Evolutionary conservation across 2,797 vertebrate species (phyloP), one percentile per base, ranked within the genome.

Genomic region (Lithobates pipiens): DNA sequence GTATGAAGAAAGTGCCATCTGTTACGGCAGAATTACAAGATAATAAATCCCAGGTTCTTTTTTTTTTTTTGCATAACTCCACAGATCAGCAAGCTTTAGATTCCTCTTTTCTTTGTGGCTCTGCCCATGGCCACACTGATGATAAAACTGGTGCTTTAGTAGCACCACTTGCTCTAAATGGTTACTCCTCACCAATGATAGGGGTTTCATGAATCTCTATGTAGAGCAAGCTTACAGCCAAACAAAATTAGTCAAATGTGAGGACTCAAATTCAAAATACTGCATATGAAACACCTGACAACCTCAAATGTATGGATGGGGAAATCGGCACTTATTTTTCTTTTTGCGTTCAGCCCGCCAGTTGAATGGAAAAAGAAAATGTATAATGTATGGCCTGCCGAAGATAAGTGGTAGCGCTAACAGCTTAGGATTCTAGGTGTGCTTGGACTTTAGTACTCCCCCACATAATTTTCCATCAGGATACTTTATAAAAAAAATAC

Each of bases 1-100:
- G 29, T 73, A 57, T 27, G 63, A 78, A 36, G 50, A 72, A 72
- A 39, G n/a, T 81, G n/a, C 65, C 68, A 73, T 81, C 32, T 81
- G 79, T 81, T 81, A 71, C 76, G 27, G 44, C 79, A 36, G 21
- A 61, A 61, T 25, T 81, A 68, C 79, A 72, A 81, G 50, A 61
- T 61, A 36, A 72, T 72, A 61, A 72, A 72, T 54, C 46, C 7
- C 50, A 27, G 21, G 61, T 61, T n/a, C 39, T 61, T 72, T n/a
- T 61, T 61, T 72, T 81, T 72, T n/a, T 61, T 39, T 72, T 25
- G 18, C 11, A 71, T 71, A 50, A 42, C 39, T 36, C n/a, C 29
- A 25, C 23, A 72, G 71, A 44, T 25, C n/a, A 25, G 36, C 39
- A 44, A 23, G 39, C 39, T 73, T 10, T 10, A 44, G 10, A 23